phyloP scores from a whole-genome alignment of 37 sponge, comb jelly and placozoan genomes.

The Haliclona indistincta region DNA sequence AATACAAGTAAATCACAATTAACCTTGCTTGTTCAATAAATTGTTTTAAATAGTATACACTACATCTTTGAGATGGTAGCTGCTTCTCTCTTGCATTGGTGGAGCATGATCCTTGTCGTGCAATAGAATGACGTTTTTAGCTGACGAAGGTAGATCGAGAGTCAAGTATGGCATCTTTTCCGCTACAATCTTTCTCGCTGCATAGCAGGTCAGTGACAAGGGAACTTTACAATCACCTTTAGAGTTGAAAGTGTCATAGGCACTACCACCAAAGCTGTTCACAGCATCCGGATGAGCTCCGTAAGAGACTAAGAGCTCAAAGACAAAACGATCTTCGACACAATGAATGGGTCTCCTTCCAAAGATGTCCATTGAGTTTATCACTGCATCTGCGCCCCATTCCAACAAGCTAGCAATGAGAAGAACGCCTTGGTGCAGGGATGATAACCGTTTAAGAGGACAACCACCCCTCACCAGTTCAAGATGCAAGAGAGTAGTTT shows the following conservation, averaged over 20 bases:
- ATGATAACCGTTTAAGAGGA: too few relatives aligned
- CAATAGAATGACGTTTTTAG: conserved; percentile 16
- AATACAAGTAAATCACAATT: too few relatives aligned
- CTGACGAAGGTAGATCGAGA: conserved; percentile 44
- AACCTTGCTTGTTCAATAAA: too few relatives aligned
- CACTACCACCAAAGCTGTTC: conserved; percentile 20
- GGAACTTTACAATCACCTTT: conserved; percentile 44
- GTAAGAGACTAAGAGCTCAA: conserved; percentile 18
- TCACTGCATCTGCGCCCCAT: conserved; percentile 61
- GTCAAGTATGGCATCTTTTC: conserved; percentile 34
- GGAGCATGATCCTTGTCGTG: conserved; percentile 32
- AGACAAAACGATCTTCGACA: conserved; percentile 11
- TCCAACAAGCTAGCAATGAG: conserved; percentile 50
- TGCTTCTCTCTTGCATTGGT: too few relatives aligned
- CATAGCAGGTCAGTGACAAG: conserved; percentile 26
- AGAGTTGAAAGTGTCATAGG: conserved; percentile 13
- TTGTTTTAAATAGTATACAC: too few relatives aligned
- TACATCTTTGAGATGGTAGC: too few relatives aligned
- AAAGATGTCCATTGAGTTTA: conserved; percentile 28
- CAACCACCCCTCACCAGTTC: conserved; percentile 41
- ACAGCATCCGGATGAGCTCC: conserved; percentile 58
- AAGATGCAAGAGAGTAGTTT: conserved; percentile 61
- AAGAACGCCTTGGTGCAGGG: background rate
- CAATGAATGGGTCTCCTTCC: conserved; percentile 58
- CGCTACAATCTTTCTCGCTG: conserved; percentile 28